Evolutionary conservation across 1,140 invertebrate genomes (phyloP), one percentile per base, ranked within the genome.

Genomic region (Papilio xuthus): DNA sequence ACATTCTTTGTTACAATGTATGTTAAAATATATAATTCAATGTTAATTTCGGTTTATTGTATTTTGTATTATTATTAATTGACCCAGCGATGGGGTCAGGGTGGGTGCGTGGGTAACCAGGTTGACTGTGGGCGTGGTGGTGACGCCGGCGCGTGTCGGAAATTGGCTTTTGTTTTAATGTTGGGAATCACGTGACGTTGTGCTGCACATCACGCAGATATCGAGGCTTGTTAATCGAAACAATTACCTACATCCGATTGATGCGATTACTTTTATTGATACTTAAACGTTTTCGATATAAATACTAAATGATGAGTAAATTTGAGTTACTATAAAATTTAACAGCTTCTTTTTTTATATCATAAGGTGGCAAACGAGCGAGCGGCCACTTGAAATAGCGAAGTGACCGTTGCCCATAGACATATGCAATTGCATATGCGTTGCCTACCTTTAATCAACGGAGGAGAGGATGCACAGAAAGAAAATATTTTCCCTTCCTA

Each of bases 111-210:
- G 56, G 12, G 13, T n/a, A 32, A 42, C 69, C 0, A 6, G 26
- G 3, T 7, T 32, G 26, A 23, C 69, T 15, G 18, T 37, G 41
- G n/a, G 32, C 2, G 4, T 3, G 28, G 32, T 37, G 69, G 41
- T 67, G 44, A 32, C 23, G 44, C 9, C 44, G 79, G 60, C 79
- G 82, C 78, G 78, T 79, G 80, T 18, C 78, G 78, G 67, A 81
- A 78, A 81, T 80, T 81, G 72, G 76, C 75, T 78, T 63, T 81
- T 80, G 78, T 81, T 80, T 70, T 41, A 74, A 50, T 72, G 70
- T 41, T 72, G 70, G 23, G 70, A 72, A 72, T 70, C 67, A 70
- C 60, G 60, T 28, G 60, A 63, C 23, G n/a, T 4, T 6, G 18
- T 13, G n/a, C 53, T 7, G 18, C 20, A 20, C 53, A 20, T 9